Evolutionary conservation across 1,140 invertebrate genomes (phyloP).

Genomic region (Orius insidiosus): DNA sequence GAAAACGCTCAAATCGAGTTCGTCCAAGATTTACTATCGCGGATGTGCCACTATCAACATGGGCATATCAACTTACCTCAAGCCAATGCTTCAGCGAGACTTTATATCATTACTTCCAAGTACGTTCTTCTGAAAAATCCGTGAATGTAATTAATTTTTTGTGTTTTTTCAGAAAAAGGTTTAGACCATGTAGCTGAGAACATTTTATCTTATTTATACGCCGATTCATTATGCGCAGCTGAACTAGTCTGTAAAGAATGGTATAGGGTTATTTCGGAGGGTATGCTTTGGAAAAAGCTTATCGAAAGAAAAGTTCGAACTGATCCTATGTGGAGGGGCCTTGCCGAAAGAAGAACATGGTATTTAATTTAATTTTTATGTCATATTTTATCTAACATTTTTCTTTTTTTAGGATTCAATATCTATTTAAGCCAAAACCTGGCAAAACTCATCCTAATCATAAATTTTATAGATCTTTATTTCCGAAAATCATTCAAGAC

Average conservation of each 20-base stretch:
- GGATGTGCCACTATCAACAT: conserved; percentile 99
- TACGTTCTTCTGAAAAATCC: conserved; percentile 42
- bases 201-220: conserved; percentile 93
- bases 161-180: conserved; percentile 77
- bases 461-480: conserved; percentile 88
- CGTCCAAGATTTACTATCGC: conserved; percentile 79
- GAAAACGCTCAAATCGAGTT: conserved; percentile 90
- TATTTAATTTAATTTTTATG: conserved; percentile 32
- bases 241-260: conserved; percentile 96
- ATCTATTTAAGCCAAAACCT: conserved; percentile 85
- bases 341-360: conserved; percentile 92
- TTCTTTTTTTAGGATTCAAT: conserved; percentile 56
- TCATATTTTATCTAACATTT: too few species aligned
- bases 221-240: conserved; percentile 79
- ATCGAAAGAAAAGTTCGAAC: conserved; percentile 89
- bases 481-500: conserved; percentile 84
- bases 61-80: conserved; percentile 95
- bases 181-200: conserved; percentile 96
- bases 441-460: conserved; percentile 82
- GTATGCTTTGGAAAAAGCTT: conserved; percentile 94
- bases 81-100: conserved; percentile 96
- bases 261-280: conserved; percentile 92
- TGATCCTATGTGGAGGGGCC: conserved; percentile 87
- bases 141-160: conserved; percentile 3
- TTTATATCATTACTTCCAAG: conserved; percentile 96